Percentiles rank a stretch among this genome's conserved stretches.
Evolutionary conservation across 2,113 vertebrate species (phyloP).

Genomic region (Verasper variegatus): DNA sequence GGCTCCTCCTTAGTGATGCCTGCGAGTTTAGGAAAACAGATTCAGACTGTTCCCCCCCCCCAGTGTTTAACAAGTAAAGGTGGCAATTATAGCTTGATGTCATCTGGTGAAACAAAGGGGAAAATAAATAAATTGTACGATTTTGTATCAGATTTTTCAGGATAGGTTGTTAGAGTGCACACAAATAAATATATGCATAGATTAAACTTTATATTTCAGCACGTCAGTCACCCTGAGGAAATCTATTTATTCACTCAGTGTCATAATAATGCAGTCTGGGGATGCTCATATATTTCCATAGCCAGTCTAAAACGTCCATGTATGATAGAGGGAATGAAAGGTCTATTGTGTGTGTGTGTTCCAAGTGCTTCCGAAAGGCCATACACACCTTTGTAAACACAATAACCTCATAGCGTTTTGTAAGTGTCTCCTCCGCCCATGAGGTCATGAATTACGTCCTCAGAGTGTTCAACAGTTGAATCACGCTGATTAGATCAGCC

Average conservation of each 20-base stretch:
- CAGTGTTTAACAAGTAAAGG: background rate
- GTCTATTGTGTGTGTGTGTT: background rate
- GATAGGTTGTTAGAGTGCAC: background rate
- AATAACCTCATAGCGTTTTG: background rate
- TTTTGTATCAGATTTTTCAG: slow-evolving; percentile 15
- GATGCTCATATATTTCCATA: background rate
- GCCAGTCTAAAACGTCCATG: background rate
- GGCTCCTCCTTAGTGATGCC: background rate
- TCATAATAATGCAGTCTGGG: background rate
- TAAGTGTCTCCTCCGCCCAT: slow-evolving; percentile 11
- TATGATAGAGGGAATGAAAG: too few species aligned
- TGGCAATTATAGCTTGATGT: background rate
- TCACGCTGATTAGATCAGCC: slow-evolving; percentile 30
- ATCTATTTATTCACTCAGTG: background rate
- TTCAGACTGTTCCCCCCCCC: background rate
- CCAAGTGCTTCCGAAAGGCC: background rate
- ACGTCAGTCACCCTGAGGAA: background rate
- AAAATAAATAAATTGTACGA: background rate
- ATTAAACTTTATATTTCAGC: background rate
- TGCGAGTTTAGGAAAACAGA: background rate
- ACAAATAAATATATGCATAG: background rate
- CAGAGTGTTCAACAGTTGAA: slow-evolving; percentile 29
- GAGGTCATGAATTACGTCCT: slow-evolving; percentile 16
- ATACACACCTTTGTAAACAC: background rate
- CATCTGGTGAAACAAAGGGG: background rate